Evolutionary conservation across 37 sponge, comb jelly and placozoan genomes (phyloP), one percentile per base, ranked within the genome.

Genomic region (Geodia barretti): DNA sequence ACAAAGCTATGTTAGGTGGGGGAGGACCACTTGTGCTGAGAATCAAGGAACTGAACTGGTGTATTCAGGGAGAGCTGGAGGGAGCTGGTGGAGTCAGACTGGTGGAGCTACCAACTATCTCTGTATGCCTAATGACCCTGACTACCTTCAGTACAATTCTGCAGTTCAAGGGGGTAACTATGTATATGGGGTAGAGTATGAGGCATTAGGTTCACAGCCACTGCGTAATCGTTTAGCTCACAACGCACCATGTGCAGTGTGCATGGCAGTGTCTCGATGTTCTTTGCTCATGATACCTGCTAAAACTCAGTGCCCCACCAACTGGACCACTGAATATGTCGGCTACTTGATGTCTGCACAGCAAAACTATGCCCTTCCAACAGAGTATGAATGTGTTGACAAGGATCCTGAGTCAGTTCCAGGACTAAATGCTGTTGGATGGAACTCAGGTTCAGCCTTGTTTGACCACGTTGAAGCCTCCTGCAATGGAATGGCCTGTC

Each of bases 181-280:
- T 33, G 14, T 84, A 35, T 65, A 67, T 67, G 84, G 84, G n/a
- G 68, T 66, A 29, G 84, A 84, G 74, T 84, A 39, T 77, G 73
- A 85, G 39, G n/a, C n/a, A n/a, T n/a, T n/a, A n/a, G n/a, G n/a
- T n/a, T n/a, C n/a, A n/a, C n/a, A n/a, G n/a, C n/a, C n/a, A 21
- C 19, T 58, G 60, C 60, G 67, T 75, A 70, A 76, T 84, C 32
- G 77, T 77, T 43, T 76, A 68, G 31, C 41, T 21, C 14, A 31
- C 33, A 29, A 2, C 3, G 4, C 76, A 77, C 41, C 84, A 76
- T 31, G 9, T 32, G 77, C 77, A 28, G 77, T 84, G 39, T 84
- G 84, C 47, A 68, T 64, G 43, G 77, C 62, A n/a, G n/a, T n/a
- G 25, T 58, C 60, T 25, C 41, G 78, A 24, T 28, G 32, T 34